Percentiles rank a stretch among this genome's conserved stretches.
These are phyloP conservation scores for Pseudomyrmex pallidus DNA, from an alignment of 1,140 invertebrate species.

Conservation along the genomic window DNA sequence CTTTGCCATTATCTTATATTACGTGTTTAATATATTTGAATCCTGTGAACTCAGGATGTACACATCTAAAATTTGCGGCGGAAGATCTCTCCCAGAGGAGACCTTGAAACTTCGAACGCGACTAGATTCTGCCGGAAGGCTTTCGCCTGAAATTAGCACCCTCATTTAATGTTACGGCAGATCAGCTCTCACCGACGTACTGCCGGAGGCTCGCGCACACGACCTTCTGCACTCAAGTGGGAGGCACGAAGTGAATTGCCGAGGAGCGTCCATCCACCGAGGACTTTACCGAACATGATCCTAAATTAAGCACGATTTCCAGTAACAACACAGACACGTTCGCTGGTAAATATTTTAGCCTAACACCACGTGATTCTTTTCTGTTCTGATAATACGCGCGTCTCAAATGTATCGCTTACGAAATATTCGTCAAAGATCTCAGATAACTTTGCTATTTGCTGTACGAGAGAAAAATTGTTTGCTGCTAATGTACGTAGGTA, in stretches of 20 bases:
- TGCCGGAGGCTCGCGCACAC: constrained; percentile 29
- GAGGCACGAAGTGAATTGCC: background rate
- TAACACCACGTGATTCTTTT: background rate
- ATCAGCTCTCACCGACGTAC: constrained; percentile 13
- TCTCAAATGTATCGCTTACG: constrained; percentile 2
- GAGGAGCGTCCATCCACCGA: constrained; percentile 30
- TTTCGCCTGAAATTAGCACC: constrained; percentile 60
- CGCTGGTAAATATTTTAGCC: constrained; percentile 22
- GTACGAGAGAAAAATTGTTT: background rate
- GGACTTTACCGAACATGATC: constrained; percentile 6
- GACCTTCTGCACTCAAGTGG: constrained; percentile 30
- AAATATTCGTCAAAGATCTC: background rate
- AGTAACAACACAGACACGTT: constrained; percentile 1
- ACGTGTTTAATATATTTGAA: background rate
- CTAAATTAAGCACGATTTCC: constrained; percentile 56
- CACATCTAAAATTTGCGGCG: background rate
- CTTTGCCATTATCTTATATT: background rate
- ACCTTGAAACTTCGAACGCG: constrained; percentile 62
- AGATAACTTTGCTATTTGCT: constrained; percentile 5
- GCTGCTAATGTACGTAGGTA: too few species aligned
- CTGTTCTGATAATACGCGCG: constrained; percentile 3
- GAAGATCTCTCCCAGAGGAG: constrained; percentile 48
- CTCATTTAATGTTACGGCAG: constrained; percentile 44
- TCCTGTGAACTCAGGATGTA: background rate
- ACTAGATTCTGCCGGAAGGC: constrained; percentile 18